Evolutionary conservation across 1,140 invertebrate genomes (phyloP).

Genomic region (Penaeus chinensis): DNA sequence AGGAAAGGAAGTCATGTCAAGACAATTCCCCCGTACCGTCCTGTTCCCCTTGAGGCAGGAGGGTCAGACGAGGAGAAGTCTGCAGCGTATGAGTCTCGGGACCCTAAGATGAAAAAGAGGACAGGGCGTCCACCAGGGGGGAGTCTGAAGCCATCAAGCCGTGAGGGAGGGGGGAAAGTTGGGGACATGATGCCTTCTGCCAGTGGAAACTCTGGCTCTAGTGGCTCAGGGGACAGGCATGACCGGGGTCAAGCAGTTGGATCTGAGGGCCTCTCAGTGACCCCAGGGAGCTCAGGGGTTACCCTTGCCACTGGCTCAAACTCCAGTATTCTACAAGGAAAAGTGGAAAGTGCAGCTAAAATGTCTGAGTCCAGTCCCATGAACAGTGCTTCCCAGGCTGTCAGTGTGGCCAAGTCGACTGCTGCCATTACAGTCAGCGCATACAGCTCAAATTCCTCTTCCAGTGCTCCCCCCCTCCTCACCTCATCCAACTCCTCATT

Average conservation of each 20-base stretch:
- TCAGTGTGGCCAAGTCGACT: slow-evolving; percentile 41
- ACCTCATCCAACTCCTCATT: slow-evolving; percentile 24
- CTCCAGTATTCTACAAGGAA: slow-evolving; percentile 3
- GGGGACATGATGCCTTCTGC: slow-evolving; percentile 48
- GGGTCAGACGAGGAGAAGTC: slow-evolving; percentile 55
- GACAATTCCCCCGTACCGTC: slow-evolving; percentile 63
- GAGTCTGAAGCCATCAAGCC: slow-evolving; percentile 19
- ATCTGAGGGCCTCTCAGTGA: slow-evolving; percentile 24
- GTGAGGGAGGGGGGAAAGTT: slow-evolving; percentile 33
- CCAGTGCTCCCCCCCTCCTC: slow-evolving; percentile 31
- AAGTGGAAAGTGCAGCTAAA: slow-evolving; percentile 38
- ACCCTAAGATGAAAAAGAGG: slow-evolving; percentile 52
- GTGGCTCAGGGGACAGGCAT: slow-evolving; percentile 20
- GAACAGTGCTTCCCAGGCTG: slow-evolving; percentile 36
- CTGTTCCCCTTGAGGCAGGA: slow-evolving; percentile 52
- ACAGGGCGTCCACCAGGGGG: slow-evolving; percentile 47
- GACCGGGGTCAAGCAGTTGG: slow-evolving; percentile 21
- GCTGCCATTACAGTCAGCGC: slow-evolving; percentile 43
- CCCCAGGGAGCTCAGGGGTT: slow-evolving; percentile 43
- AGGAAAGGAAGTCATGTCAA: slow-evolving; percentile 63
- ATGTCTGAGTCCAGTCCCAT: slow-evolving; percentile 42
- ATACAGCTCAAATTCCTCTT: slow-evolving; percentile 46
- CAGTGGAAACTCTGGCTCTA: slow-evolving; percentile 28
- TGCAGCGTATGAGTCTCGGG: slow-evolving; percentile 46
- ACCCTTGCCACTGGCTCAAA: slow-evolving; percentile 26